Evolutionary conservation across 1,140 invertebrate species (phyloP), one percentile per base, ranked within the genome.

Genomic region (Charaxes varanes): DNA sequence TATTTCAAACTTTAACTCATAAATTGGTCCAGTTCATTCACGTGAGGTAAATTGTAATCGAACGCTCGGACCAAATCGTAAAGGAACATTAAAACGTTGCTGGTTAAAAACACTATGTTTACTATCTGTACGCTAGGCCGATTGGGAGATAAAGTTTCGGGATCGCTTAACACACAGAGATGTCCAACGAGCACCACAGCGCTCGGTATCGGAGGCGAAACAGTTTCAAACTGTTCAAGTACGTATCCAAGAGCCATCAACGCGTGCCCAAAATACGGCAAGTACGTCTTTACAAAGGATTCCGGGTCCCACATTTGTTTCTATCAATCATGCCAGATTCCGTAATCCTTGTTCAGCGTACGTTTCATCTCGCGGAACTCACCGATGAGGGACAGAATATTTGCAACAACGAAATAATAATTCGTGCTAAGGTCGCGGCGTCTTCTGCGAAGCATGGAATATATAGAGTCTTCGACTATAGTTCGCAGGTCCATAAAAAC

Each of bases 221-320:
- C 26, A 30, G 5, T 41, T 28, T 65, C 53, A 17, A 77, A 52
- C 18, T 81, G 68, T 34, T 81, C 70, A 10, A 77, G 28, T 7
- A 68, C 17, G 38, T 77, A 81, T 23, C 77, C 77, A 6, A 72
- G 3, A 6, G 65, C 66, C 72, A 81, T 81, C 17, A 81, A 12
- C 3, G 36, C 48, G 18, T 81, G 69, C 12, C 77, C 77, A 5
- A 78, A 27, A 27, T 68, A 68, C 19, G 77, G 71, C 17, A 76
- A 38, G 41, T 66, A 76, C 17, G 46, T 22, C 11, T 58, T 44
- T 17, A 72, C 1, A 22, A 56, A 13, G 3, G 26, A 34, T n/a
- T 52, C 19, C 7, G 63, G 31, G 22, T 61, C 41, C 12, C 58
- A 41, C 64, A 73, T 68, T 51, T 53, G 48, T 38, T 24, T 27